Base-by-base conservation (phyloP, 2,113 vertebrate genomes). In the Cisticola juncidis region DNA sequence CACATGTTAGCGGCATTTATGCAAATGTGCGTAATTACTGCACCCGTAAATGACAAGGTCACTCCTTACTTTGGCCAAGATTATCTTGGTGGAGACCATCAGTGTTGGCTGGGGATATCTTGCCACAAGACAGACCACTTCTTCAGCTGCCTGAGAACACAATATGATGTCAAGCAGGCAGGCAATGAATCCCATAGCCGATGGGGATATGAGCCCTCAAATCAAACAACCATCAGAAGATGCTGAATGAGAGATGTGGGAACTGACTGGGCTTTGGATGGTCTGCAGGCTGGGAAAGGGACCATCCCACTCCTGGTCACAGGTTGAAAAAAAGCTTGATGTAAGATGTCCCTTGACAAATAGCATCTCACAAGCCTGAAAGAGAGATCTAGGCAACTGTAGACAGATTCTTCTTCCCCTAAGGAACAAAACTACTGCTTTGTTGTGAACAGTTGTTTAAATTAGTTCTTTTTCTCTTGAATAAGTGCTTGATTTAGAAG, bases 131-230 rank as follows among this genome's bases (percentile, higher is more conserved):
- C 44, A 79, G 29, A 57, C 7, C 8, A 2, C 54, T 86, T 73
- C 72, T 81, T 83, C 68, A 45, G 68, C 58, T 78, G 54, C 71
- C 36, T 9, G 20, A 40, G 15, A 36, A 11, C 16, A 6, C 0
- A 1, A 3, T 4, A 31, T 6, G 3, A 5, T 0, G 1, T 36
- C 68, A n/a, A 57, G 53, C 58, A 38, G 54, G 44, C 26, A 64
- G 65, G 38, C 58, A 50, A 28, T 1, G 1, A 47, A 71, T 26
- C 17, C 42, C 50, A 18, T 4, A 40, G 73, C 19, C 70, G 53
- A 65, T 0, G 1, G 31, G 65, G 14, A 71, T n/a, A 57, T 42
- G 29, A 29, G 35, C 51, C 29, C 29, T 47, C n/a, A 54, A 40
- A 66, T 20, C 35, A 42, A 42, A 20, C 18, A 35, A 19, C 20